These are phyloP conservation scores for Tinea pellionella DNA, from an alignment of 2,888 invertebrate species.

Conservation along the genomic window DNA sequence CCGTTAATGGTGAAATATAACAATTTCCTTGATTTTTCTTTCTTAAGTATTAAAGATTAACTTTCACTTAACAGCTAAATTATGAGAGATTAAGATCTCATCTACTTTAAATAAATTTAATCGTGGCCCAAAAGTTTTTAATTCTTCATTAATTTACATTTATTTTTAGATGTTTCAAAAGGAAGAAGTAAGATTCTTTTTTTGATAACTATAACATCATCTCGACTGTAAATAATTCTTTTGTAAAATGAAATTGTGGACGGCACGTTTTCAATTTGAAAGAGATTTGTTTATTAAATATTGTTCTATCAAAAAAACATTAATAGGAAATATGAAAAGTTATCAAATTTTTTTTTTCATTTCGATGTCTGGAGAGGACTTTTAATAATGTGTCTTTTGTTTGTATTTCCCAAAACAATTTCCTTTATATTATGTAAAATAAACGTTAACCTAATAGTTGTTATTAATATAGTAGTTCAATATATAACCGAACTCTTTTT, in stretches of 20 bases:
- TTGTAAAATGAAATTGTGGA: constrained; percentile 2
- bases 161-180: background rate
- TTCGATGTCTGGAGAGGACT: background rate
- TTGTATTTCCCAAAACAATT: background rate
- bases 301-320: background rate
- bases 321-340: background rate
- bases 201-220: background rate
- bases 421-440: background rate
- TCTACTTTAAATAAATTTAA: background rate
- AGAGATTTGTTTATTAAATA: constrained; percentile 8
- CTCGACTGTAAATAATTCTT: background rate
- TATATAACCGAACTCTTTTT: too few relatives aligned
- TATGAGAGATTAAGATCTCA: background rate
- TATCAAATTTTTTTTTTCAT: background rate
- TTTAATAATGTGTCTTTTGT: background rate
- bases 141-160: background rate
- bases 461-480: too few relatives aligned
- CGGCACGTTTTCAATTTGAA: constrained; percentile 12
- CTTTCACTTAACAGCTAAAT: background rate
- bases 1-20: too few relatives aligned
- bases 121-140: background rate
- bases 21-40: background rate
- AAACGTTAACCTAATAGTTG: too few relatives aligned
- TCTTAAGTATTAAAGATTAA: background rate
- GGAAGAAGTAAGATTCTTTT: background rate